These are phyloP conservation scores for Omphaloscelis lunosa DNA, from an alignment of 2,888 invertebrate species.

Conservation along the genomic window DNA sequence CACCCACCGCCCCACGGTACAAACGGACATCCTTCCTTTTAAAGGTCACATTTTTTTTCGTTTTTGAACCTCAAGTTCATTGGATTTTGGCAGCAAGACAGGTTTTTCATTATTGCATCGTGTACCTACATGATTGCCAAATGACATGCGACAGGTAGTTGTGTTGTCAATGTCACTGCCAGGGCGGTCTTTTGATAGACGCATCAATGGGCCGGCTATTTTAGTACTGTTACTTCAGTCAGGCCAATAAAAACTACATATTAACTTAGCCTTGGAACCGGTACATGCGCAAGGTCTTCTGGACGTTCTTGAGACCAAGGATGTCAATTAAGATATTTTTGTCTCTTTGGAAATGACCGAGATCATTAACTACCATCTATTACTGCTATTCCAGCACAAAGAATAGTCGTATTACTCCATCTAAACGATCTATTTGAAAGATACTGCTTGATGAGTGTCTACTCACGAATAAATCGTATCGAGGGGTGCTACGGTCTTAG, in stretches of 20 bases:
- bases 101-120: conserved; percentile 59
- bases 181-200: conserved; percentile 80
- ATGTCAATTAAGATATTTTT: conserved; percentile 36
- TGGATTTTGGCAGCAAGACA: conserved; percentile 58
- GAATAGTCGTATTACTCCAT: neutral
- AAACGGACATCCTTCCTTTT: conserved; percentile 67
- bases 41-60: conserved; percentile 32
- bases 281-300: conserved; percentile 67
- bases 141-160: conserved; percentile 74
- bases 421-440: neutral
- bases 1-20: conserved; percentile 72
- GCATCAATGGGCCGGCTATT: conserved; percentile 86
- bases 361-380: neutral
- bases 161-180: conserved; percentile 88
- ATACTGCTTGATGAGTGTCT: neutral
- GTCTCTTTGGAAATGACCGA: neutral
- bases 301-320: conserved; percentile 66
- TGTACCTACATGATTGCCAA: conserved; percentile 78
- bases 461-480: conserved; percentile 91
- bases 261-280: conserved; percentile 78
- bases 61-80: conserved; percentile 45
- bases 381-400: neutral
- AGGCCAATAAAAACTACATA: conserved; percentile 80
- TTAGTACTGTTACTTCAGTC: conserved; percentile 79
- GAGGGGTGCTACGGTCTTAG: conserved; percentile 90